phyloP scores from a whole-genome alignment of 2,888 invertebrate species.

The Pollenia griseotomentosa region DNA sequence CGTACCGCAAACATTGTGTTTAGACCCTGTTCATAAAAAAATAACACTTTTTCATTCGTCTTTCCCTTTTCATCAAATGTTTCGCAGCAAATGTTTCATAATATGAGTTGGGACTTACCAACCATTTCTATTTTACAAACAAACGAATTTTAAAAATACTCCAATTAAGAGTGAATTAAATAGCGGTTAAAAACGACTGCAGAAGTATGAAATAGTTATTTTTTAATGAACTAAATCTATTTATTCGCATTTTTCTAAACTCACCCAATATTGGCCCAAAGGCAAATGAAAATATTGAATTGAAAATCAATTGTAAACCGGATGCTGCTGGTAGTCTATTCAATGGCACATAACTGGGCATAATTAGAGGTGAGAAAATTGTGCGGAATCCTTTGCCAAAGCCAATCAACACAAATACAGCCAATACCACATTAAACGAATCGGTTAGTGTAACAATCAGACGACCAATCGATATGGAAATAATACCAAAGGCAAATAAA shows the following conservation, averaged over 20 bases:
- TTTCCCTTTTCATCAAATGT: too few relatives aligned
- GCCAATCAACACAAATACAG: slow-evolving; percentile 88
- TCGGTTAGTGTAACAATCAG: slow-evolving; percentile 84
- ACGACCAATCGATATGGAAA: slow-evolving; percentile 84
- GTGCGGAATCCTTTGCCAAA: slow-evolving; percentile 90
- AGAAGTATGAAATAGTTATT: too few relatives aligned
- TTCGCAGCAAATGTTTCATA: too few relatives aligned
- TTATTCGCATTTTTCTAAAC: slow-evolving; percentile 69
- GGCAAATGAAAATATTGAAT: slow-evolving; percentile 87
- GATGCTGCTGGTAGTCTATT: slow-evolving; percentile 89
- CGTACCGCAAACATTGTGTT: too few relatives aligned
- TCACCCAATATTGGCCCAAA: slow-evolving; percentile 89
- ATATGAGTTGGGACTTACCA: too few relatives aligned
- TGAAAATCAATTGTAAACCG: slow-evolving; percentile 88
- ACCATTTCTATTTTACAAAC: too few relatives aligned
- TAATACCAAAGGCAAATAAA: slow-evolving; percentile 88
- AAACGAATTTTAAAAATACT: too few relatives aligned
- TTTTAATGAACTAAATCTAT: too few relatives aligned
- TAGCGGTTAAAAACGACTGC: too few relatives aligned
- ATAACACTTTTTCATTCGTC: too few relatives aligned
- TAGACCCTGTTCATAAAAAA: too few relatives aligned
- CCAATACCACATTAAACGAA: slow-evolving; percentile 85
- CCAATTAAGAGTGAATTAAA: too few relatives aligned
- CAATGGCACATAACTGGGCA: slow-evolving; percentile 89
- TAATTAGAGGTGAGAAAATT: slow-evolving; percentile 90